Base-by-base conservation (phyloP, 1,140 invertebrate species). In the Bombus fervidus region DNA sequence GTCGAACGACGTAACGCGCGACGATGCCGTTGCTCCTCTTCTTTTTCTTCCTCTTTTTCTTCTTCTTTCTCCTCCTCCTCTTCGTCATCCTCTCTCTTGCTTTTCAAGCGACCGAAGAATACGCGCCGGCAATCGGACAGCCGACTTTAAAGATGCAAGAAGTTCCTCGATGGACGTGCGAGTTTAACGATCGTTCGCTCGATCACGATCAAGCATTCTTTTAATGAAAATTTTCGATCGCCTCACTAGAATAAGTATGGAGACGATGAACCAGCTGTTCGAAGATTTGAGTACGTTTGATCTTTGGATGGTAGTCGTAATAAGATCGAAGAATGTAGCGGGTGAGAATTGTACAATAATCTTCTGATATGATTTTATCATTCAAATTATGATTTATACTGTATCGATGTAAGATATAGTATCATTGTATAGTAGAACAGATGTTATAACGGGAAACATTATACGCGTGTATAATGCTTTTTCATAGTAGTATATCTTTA, bases 1-100 rank as follows among this genome's bases (percentile, higher is more conserved):
- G 41, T 12, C n/a, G 31, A n/a, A 64, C 81, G 72, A 77, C 75
- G 37, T 75, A 82, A 83, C 71, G 72, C 34, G 79, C 37, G 71
- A 73, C 68, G n/a, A 8, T 53, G 81, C 43, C 57, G 13, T 59
- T 62, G 75, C 37, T 77, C 57, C 28, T 59, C 25, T 59, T 62
- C 57, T 47, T 62, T 25, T 37, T 76, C 81, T 22, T 34, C 25
- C 39, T 47, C 34, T 39, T 39, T 13, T 39, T 64, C 37, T 41
- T 41, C 12, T 41, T 41, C 74, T 31, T 39, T 15, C 15, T 66
- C 59, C 25, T 62, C 31, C 22, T 66, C 41, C 39, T 83, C 59
- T 22, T 73, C 57, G 15, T 62, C 12, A 8, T 39, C 62, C 22
- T 62, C 22, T 66, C 43, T 64, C 57, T 47, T 64, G 41, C 43